phyloP scores from a whole-genome alignment of 2,888 invertebrate genomes.

The Ochropleura leucogaster region DNA sequence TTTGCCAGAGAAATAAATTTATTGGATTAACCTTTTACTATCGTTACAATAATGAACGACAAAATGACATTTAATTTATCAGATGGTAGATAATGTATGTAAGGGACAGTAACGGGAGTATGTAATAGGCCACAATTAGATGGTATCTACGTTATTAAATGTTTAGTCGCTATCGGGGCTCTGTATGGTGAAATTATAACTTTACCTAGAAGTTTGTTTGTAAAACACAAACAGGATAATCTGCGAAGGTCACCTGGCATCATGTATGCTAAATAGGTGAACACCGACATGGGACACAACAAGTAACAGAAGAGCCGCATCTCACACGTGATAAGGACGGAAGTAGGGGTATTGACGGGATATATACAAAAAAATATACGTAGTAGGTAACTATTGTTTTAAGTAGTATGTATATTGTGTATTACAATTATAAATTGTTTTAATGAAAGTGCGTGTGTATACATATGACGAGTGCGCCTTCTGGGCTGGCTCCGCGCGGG shows the following conservation, averaged over 20 bases:
- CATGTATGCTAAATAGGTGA: slow-evolving; percentile 43
- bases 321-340: background rate
- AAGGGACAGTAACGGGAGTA: background rate
- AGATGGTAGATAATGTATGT: background rate
- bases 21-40: slow-evolving; percentile 8
- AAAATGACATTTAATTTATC: slow-evolving; percentile 7
- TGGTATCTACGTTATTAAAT: slow-evolving; percentile 12
- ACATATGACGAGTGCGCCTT: background rate
- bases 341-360: too few species aligned
- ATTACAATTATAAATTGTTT: background rate
- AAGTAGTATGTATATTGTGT: too few species aligned
- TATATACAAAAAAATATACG: too few species aligned
- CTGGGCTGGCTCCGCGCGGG: background rate
- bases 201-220: slow-evolving; percentile 42
- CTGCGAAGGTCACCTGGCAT: slow-evolving; percentile 59
- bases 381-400: too few species aligned
- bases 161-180: slow-evolving; percentile 8
- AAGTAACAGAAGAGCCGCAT: slow-evolving; percentile 3
- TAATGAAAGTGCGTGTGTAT: background rate
- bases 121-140: background rate
- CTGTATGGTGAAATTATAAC: slow-evolving; percentile 16
- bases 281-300: background rate
- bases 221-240: slow-evolving; percentile 42
- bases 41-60: background rate
- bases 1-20: slow-evolving; percentile 11